Evolutionary conservation across 2,113 vertebrate genomes (phyloP).

Genomic region (Zapornia atra): DNA sequence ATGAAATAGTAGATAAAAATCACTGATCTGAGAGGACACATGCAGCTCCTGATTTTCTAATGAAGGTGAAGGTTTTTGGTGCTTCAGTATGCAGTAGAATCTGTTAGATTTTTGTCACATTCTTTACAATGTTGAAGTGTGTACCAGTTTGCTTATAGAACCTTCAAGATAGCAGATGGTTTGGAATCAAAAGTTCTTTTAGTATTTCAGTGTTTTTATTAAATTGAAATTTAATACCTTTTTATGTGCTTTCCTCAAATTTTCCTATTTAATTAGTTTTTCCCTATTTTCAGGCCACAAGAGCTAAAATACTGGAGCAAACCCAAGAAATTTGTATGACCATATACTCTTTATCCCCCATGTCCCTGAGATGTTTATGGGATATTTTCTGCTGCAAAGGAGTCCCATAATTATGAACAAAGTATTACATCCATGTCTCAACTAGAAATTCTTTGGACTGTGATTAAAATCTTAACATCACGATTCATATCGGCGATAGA

Average conservation of each 20-base stretch:
- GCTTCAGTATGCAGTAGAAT: neutral
- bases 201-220: neutral
- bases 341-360: neutral
- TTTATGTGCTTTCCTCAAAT: neutral
- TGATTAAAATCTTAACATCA: neutral
- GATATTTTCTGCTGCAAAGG: constrained; percentile 13
- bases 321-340: neutral
- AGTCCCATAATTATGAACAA: constrained; percentile 16
- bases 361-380: neutral
- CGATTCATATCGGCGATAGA: constrained; percentile 9
- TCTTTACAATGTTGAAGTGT: neutral
- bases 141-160: neutral
- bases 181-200: constrained; percentile 23
- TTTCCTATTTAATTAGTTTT: neutral
- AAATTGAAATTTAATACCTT: constrained; percentile 14
- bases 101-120: neutral
- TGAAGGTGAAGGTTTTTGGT: neutral
- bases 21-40: constrained; percentile 6
- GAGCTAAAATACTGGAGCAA: neutral
- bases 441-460: neutral
- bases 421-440: neutral
- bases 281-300: constrained; percentile 11
- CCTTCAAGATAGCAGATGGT: neutral
- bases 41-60: constrained; percentile 21
- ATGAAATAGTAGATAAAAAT: constrained; percentile 45